Conservation (phyloP, 2,113 vertebrate genomes). For the Hippopotamus amphibius region DNA sequence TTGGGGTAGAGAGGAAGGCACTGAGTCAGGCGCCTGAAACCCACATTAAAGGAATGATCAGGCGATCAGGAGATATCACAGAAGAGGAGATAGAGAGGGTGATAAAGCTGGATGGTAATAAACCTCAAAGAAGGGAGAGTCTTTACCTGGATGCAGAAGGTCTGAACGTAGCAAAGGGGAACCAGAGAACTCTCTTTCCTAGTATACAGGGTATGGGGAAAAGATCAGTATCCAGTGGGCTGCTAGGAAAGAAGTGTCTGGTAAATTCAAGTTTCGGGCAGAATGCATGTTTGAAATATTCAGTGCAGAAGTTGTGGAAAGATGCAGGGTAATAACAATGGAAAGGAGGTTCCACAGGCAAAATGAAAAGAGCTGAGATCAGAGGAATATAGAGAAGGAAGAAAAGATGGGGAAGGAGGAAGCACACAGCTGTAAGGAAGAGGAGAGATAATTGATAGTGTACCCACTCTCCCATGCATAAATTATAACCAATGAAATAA, state of each 20-base stretch:
- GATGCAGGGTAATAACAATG: neutral
- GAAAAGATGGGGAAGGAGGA: neutral
- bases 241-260: neutral
- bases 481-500: neutral
- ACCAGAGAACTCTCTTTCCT: neutral
- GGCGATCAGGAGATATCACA: neutral
- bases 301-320: neutral
- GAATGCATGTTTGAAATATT: neutral
- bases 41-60: neutral
- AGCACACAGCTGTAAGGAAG: neutral
- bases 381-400: neutral
- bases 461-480: neutral
- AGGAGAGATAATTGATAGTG: neutral
- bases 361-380: neutral
- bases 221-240: neutral
- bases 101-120: neutral
- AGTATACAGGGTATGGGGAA: neutral
- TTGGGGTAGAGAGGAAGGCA: neutral
- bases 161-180: neutral
- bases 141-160: neutral
- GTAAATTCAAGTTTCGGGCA: neutral
- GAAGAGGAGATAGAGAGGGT: neutral
- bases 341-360: neutral
- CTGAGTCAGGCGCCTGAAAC: neutral
- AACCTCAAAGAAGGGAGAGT: neutral